Base-by-base conservation (phyloP, 64 coral and sea anemone species). In the Acropora tenuis region DNA sequence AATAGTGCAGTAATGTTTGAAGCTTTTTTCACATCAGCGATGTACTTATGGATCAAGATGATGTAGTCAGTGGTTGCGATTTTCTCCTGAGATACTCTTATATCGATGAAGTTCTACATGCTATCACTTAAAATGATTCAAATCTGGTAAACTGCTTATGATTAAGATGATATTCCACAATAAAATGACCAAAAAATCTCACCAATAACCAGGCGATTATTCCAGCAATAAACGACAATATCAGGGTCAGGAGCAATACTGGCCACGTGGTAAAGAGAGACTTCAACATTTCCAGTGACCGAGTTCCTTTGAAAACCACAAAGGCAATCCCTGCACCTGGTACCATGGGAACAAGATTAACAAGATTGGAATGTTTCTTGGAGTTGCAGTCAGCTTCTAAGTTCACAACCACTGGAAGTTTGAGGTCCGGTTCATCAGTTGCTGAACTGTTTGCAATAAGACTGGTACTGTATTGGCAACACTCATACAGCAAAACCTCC, bases 161-260 rank as follows among this genome's bases (percentile, higher is more conserved):
- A 30, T 30, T 30, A 30, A 30, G 30, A 30, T n/a, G n/a, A 30
- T 30, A 30, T 30, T 30, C 30, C 30, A 30, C 30, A 30, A 30
- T 30, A 30, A 30, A 30, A 30, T 30, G 30, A 30, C 30, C 30
- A 30, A 30, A 30, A 30, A 10, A 69, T 30, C 63, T 17, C 87
- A 93, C 91, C 91, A 93, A 40, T 18, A 58, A 84, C 91, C 91
- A 93, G 11, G 83, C 91, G 45, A 87, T 80, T 13, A 93, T 82
- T 17, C 91, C 91, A 16, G 91, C 91, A 17, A 93, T 78, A 4
- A 93, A 63, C 42, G 91, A 93, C 47, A 93, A 78, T 40, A 93
- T 48, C 17, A 93, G 59, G 4, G 83, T 93, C 2, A 93, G 75
- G 3, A 93, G 66, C 15, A 93, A 76, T 17, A 93, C 91, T 6